phyloP scores from a whole-genome alignment of 2,888 invertebrate genomes.

The Fragum fragum region DNA sequence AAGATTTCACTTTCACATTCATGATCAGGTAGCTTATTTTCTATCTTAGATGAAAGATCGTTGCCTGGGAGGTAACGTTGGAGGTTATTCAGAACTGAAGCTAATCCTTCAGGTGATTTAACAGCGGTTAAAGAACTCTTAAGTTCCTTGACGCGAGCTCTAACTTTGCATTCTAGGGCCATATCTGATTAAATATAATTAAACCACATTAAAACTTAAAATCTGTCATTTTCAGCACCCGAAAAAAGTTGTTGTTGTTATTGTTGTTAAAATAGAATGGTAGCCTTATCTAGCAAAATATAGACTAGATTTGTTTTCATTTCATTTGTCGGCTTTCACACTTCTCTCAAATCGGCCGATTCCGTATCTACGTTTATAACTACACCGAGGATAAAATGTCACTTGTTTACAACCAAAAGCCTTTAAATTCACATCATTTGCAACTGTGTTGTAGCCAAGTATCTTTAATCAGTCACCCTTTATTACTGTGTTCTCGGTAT shows the following conservation, averaged over 20 bases:
- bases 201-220: not conserved
- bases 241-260: not conserved
- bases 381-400: too few relatives aligned
- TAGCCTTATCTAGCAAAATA: too few relatives aligned
- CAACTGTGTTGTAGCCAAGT: too few relatives aligned
- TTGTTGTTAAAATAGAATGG: too few relatives aligned
- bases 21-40: not conserved
- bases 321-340: too few relatives aligned
- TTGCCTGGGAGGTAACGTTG: constrained; percentile 37
- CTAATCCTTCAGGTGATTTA: constrained; percentile 46
- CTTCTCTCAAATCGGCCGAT: too few relatives aligned
- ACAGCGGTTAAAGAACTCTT: constrained; percentile 63
- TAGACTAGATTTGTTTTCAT: too few relatives aligned
- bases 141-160: constrained; percentile 59
- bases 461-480: too few relatives aligned
- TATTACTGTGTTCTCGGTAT: too few relatives aligned
- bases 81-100: constrained; percentile 44
- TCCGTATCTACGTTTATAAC: too few relatives aligned
- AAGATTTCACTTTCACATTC: constrained; percentile 44
- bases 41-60: constrained; percentile 6
- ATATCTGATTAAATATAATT: not conserved
- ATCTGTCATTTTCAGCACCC: not conserved
- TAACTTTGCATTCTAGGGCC: constrained; percentile 42
- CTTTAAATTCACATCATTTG: too few relatives aligned
- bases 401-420: too few relatives aligned